A percentile compares a stretch with the other conserved stretches of the same genome.
phyloP scores from a whole-genome alignment of 1,140 invertebrate genomes.

The Araneus ventricosus region DNA sequence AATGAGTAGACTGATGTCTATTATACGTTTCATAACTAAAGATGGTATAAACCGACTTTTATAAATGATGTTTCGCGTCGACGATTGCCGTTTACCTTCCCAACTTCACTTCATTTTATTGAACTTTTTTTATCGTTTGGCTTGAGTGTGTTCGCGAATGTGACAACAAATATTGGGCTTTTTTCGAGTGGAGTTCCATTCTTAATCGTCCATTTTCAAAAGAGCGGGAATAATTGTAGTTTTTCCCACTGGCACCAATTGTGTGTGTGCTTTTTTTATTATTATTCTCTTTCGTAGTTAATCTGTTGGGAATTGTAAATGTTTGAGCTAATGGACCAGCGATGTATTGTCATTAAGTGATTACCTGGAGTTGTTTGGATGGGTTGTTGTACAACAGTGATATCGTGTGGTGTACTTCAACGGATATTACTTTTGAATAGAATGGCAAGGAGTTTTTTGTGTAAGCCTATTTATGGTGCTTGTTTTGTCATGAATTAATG shows the following conservation, averaged over 20 bases:
- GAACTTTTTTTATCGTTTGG: not conserved
- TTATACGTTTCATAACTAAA: constrained; percentile 34
- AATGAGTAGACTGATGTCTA: constrained; percentile 38
- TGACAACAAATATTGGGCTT: constrained; percentile 43
- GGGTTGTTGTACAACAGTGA: not conserved
- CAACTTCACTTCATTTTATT: not conserved
- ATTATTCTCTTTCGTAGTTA: no score
- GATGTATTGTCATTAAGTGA: constrained; percentile 45
- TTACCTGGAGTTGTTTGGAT: not conserved
- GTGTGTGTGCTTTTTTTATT: not conserved
- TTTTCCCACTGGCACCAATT: not conserved
- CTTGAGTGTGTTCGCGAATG: constrained; percentile 1
- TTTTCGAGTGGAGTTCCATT: not conserved
- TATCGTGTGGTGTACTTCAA: not conserved
- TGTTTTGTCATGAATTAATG: not conserved
- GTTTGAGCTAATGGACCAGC: constrained; percentile 45
- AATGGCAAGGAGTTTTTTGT: not conserved
- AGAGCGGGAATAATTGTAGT: constrained; percentile 54
- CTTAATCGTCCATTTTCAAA: not conserved
- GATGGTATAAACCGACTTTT: constrained; percentile 59
- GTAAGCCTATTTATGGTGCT: not conserved
- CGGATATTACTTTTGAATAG: not conserved
- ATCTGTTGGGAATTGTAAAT: constrained; percentile 28
- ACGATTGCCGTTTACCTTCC: not conserved
- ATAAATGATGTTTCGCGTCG: constrained; percentile 44